Percentiles rank a stretch among this genome's conserved stretches.
Conservation (phyloP, 1,140 invertebrate species). For the Tyrophagus putrescentiae region DNA sequence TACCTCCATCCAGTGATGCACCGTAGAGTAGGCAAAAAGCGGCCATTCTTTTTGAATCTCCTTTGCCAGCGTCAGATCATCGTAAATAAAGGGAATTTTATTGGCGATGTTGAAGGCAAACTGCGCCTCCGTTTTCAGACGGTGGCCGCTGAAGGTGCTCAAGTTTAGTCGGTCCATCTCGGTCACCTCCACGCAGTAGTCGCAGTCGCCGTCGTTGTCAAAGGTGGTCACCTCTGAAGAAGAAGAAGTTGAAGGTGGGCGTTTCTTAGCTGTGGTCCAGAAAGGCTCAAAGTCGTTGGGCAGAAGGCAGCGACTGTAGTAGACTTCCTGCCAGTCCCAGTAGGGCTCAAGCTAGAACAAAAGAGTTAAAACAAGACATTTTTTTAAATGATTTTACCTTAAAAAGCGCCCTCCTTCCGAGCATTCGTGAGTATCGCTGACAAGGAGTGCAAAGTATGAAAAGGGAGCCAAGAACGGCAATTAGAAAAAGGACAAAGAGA, state of each 20-base stretch:
- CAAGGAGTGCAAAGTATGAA: not conserved
- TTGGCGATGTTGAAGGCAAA: not conserved
- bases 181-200: not conserved
- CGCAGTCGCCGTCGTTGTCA: not conserved
- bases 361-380: not conserved
- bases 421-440: not conserved
- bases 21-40: not conserved
- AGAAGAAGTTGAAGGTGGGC: constrained; percentile 39
- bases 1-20: not conserved
- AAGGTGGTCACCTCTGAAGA: not conserved
- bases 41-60: constrained; percentile 4
- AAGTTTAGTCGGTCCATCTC: not conserved
- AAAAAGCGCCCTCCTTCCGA: not conserved
- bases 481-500: not conserved
- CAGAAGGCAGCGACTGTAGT: constrained; percentile 54
- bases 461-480: not conserved
- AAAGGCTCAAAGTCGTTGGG: constrained; percentile 49
- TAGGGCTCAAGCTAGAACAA: constrained; percentile 43
- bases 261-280: constrained; percentile 38
- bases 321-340: constrained; percentile 63
- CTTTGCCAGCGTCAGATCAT: not conserved
- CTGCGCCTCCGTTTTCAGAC: not conserved
- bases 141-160: not conserved
- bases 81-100: constrained; percentile 7
- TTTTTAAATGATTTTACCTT: not conserved